Evolutionary conservation across 2,888 invertebrate genomes (phyloP).

Genomic region (Deilephila elpenor): DNA sequence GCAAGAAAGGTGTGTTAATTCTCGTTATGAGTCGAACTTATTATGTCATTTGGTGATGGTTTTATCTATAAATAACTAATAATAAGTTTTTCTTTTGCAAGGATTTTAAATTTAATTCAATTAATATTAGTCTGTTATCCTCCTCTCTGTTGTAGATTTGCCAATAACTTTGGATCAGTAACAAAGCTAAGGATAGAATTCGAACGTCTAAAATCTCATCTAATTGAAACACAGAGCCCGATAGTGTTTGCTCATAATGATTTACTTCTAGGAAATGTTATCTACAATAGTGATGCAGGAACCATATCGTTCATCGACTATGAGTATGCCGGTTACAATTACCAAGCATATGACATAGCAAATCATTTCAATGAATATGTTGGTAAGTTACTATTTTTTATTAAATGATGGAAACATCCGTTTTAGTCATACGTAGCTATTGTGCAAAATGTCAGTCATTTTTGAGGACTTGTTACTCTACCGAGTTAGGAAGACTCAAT

Average conservation of each 20-base stretch:
- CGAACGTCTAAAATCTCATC: conserved; percentile 85
- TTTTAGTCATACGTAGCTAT: too few relatives aligned
- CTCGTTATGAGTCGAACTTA: conserved; percentile 16
- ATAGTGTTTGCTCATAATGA: conserved; percentile 99
- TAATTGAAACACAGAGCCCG: conserved; percentile 88
- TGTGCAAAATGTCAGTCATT: too few relatives aligned
- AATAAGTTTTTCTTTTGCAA: not conserved
- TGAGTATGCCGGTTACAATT: conserved; percentile 97
- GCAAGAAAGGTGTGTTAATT: conserved; percentile 86
- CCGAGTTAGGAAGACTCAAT: too few relatives aligned
- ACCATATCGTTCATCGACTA: conserved; percentile 97
- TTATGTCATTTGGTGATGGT: not conserved
- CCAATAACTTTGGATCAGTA: conserved; percentile 87
- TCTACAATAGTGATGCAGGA: conserved; percentile 89
- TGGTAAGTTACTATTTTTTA: conserved; percentile 84
- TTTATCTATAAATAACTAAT: not conserved
- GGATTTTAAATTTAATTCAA: not conserved
- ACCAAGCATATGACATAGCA: conserved; percentile 97
- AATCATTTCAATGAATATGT: conserved; percentile 99
- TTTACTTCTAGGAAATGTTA: conserved; percentile 96
- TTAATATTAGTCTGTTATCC: conserved; percentile 5
- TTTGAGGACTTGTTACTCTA: too few relatives aligned
- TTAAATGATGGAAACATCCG: too few relatives aligned
- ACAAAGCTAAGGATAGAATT: conserved; percentile 89
- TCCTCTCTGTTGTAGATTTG: conserved; percentile 85